A percentile compares a stretch with the other conserved stretches of the same genome.
phyloP scores from a whole-genome alignment of 2,113 vertebrate species.

The Equus quagga region DNA sequence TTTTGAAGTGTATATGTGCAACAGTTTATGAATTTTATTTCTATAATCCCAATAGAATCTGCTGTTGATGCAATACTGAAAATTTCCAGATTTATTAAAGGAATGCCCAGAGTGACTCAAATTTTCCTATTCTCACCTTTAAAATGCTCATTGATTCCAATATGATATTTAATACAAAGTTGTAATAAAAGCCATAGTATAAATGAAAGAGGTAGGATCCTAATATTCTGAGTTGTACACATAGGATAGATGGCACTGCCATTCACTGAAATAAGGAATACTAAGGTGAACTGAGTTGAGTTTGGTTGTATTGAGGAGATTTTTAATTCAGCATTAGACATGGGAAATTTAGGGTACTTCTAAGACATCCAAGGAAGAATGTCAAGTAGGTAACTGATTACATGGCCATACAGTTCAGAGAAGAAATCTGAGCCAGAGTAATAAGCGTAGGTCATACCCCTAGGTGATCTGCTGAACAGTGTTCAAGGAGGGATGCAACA shows the following conservation, averaged over 20 bases:
- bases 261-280: conserved; percentile 34
- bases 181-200: not conserved
- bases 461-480: not conserved
- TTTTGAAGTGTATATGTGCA: not conserved
- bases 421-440: not conserved
- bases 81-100: conserved; percentile 12
- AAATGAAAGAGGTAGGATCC: not conserved
- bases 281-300: not conserved
- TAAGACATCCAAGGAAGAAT: not conserved
- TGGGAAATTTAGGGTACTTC: not conserved
- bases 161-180: not conserved
- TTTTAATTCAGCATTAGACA: not conserved
- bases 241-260: not conserved
- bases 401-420: not conserved
- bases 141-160: not conserved
- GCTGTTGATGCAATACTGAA: not conserved
- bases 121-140: not conserved
- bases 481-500: not conserved
- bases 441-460: not conserved
- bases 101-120: not conserved
- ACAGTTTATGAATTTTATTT: not conserved
- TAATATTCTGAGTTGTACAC: not conserved
- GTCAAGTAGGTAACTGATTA: not conserved
- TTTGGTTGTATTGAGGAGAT: not conserved
- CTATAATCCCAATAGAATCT: conserved; percentile 19